These are phyloP conservation scores for Artibeus lituratus DNA, from an alignment of 2,797 vertebrate genomes.

Conservation along the genomic window DNA sequence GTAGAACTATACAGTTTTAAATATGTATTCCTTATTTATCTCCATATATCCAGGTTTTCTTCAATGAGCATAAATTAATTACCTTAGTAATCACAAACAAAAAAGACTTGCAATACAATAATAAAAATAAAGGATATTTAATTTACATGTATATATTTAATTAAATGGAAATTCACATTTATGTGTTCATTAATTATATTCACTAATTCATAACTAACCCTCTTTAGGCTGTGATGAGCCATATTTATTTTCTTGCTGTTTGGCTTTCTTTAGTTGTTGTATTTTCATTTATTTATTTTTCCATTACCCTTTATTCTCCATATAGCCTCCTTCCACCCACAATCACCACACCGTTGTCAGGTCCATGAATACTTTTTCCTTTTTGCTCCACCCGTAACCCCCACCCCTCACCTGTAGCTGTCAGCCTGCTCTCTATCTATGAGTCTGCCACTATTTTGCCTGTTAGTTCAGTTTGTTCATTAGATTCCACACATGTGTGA, in stretches of 20 bases:
- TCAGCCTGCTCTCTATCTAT: background rate
- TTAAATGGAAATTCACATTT: too few species aligned
- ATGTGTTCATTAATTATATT: background rate
- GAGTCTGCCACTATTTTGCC: background rate
- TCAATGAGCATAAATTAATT: background rate
- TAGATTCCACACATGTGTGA: background rate
- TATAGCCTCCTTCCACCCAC: background rate
- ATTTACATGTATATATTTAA: too few species aligned
- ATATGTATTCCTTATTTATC: background rate
- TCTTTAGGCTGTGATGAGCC: background rate
- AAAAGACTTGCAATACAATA: background rate
- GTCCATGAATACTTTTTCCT: background rate
- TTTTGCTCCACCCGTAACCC: background rate
- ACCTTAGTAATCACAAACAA: background rate
- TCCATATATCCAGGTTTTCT: background rate
- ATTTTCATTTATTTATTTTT: constrained; percentile 2
- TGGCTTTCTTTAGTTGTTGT: background rate
- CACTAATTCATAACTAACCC: background rate
- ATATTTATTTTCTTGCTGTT: background rate
- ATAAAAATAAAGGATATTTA: background rate
- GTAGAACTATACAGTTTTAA: background rate
- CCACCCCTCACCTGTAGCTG: background rate
- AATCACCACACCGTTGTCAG: background rate
- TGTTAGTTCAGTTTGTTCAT: too few species aligned
- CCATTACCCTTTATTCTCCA: background rate